A percentile compares a stretch with the other conserved stretches of the same genome.
Evolutionary conservation across 2,888 invertebrate genomes (phyloP).

Genomic region (Arge pagana): DNA sequence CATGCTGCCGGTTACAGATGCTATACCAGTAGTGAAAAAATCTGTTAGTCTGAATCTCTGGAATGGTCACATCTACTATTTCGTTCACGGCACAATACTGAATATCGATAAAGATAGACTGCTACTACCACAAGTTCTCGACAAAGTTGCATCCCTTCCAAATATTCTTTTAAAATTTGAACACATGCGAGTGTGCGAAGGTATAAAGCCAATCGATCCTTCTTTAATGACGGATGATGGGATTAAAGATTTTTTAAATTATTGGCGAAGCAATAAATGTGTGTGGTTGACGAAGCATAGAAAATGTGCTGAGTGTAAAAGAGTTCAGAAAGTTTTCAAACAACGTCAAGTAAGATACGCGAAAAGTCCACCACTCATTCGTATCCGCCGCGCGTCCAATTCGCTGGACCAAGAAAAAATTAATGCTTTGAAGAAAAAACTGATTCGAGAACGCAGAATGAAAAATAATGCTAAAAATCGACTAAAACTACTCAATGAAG

Average conservation of each 20-base stretch:
- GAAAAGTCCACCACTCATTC: background rate
- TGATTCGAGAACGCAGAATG: background rate
- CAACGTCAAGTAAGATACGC: conserved; percentile 19
- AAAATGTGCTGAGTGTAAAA: conserved; percentile 16
- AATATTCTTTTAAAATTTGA: conserved; percentile 12
- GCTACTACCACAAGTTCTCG: background rate
- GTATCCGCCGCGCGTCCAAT: conserved; percentile 12
- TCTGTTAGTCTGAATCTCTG: conserved; percentile 6
- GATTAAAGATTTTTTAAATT: conserved; percentile 18
- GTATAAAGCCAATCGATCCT: conserved; percentile 18
- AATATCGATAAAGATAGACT: conserved; percentile 10
- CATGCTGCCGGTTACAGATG: background rate
- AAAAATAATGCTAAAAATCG: conserved; percentile 14
- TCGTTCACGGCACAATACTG: conserved; percentile 11
- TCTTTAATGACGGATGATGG: conserved; percentile 4
- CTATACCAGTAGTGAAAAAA: conserved; percentile 4
- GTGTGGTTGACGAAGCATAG: conserved; percentile 8
- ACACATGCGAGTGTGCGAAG: conserved; percentile 9
- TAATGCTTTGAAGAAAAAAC: conserved; percentile 3
- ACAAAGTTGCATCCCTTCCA: conserved; percentile 3
- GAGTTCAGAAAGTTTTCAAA: background rate
- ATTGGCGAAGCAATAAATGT: conserved; percentile 20
- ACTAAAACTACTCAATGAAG: conserved; percentile 2
- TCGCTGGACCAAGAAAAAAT: conserved; percentile 14
- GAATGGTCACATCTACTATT: conserved; percentile 4